phyloP scores from a whole-genome alignment of 2,888 invertebrate genomes.

The Listrodromus nycthemerus region DNA sequence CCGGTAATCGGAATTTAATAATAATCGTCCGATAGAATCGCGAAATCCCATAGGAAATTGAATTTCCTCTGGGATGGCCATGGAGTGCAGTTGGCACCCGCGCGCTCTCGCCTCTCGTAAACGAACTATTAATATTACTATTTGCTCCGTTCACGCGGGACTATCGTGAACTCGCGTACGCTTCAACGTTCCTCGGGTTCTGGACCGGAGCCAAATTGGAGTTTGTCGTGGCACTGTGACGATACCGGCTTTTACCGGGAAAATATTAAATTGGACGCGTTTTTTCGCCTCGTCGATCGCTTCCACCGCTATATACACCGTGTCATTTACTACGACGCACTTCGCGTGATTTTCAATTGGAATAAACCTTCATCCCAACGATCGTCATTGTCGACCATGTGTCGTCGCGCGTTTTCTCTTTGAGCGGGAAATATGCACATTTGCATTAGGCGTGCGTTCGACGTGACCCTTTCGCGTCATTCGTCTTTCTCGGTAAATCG shows the following conservation, averaged over 20 bases:
- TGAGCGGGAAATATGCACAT: background rate
- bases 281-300: background rate
- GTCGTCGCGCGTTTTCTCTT: background rate
- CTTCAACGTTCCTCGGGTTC: slow-evolving; percentile 49
- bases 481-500: background rate
- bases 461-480: background rate
- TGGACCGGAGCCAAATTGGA: slow-evolving; percentile 14
- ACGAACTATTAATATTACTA: slow-evolving; percentile 50
- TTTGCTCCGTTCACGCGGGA: slow-evolving; percentile 45
- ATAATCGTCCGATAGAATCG: background rate
- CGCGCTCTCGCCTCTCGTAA: slow-evolving; percentile 7
- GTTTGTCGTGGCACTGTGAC: background rate
- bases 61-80: slow-evolving; percentile 20
- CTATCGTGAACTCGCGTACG: slow-evolving; percentile 24
- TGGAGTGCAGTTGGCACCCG: background rate
- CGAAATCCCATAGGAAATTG: slow-evolving; percentile 38
- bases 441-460: slow-evolving; percentile 1
- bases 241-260: background rate
- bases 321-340: background rate
- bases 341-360: background rate
- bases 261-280: background rate
- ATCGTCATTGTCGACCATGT: background rate
- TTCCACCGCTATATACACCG: background rate
- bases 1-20: background rate
- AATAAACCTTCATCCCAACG: background rate